Evolutionary conservation across 2,113 vertebrate species (phyloP).

Genomic region (Halcyon malimbica): DNA sequence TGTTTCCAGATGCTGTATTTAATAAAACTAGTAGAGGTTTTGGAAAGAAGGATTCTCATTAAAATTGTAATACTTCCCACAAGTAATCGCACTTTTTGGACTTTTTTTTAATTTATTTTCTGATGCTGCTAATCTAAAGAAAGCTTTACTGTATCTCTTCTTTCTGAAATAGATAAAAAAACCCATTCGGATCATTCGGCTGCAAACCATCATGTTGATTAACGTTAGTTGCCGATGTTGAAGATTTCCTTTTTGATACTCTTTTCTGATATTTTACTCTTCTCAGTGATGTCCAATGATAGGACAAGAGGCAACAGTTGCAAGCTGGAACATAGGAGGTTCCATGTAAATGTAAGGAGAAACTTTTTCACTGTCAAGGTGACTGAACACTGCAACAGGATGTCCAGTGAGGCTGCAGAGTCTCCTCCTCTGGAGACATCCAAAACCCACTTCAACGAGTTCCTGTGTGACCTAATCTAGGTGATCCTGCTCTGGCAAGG

Average conservation of each 20-base stretch:
- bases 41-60: background rate
- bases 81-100: background rate
- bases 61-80: background rate
- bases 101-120: background rate
- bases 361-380: no score
- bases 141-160: background rate
- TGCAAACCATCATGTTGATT: background rate
- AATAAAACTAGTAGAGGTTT: background rate
- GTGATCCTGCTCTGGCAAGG: no score
- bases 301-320: no score
- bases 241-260: background rate
- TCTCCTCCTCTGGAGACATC: no score
- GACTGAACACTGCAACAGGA: no score
- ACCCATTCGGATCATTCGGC: accelerated
- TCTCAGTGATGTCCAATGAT: no score
- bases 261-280: no score
- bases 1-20: background rate
- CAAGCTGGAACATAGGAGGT: no score
- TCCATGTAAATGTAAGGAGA: no score
- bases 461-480: no score
- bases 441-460: no score
- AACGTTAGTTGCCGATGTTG: background rate
- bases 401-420: no score
- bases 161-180: background rate
- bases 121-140: background rate